Percentiles rank a stretch among this genome's conserved stretches.
Evolutionary conservation across 2,888 invertebrate genomes (phyloP).

Genomic region (Erynnis tages): DNA sequence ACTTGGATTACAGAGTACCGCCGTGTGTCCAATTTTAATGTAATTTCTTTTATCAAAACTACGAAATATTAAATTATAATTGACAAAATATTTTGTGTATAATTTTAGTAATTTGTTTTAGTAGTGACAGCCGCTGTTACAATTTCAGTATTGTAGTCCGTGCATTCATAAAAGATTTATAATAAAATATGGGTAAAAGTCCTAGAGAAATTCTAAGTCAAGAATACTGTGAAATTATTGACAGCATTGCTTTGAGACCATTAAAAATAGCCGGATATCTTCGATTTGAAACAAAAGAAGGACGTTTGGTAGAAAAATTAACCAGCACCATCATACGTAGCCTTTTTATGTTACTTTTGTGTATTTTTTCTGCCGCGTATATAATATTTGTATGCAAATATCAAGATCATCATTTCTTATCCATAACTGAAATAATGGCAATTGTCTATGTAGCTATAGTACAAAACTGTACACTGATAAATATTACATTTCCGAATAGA

Average conservation of each 20-base stretch:
- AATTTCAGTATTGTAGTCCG: too few species aligned
- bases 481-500: conserved; percentile 46
- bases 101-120: too few species aligned
- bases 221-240: conserved; percentile 17
- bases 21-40: too few species aligned
- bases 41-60: too few species aligned
- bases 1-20: too few species aligned
- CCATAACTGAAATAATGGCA: conserved; percentile 15
- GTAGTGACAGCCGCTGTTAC: too few species aligned
- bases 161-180: too few species aligned
- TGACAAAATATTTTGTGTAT: too few species aligned
- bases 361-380: neutral
- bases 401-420: neutral
- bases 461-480: conserved; percentile 42
- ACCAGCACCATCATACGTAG: conserved; percentile 4
- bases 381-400: neutral
- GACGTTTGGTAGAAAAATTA: conserved; percentile 36
- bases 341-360: neutral
- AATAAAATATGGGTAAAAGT: conserved; percentile 30
- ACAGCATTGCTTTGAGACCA: conserved; percentile 34
- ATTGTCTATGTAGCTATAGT: conserved; percentile 35
- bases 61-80: too few species aligned
- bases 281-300: conserved; percentile 49
- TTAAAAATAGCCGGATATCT: conserved; percentile 46
- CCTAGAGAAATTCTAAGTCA: conserved; percentile 37